Evolutionary conservation across 35 echinoderm and acorn worm species (phyloP).

Genomic region (Amphiura filiformis): DNA sequence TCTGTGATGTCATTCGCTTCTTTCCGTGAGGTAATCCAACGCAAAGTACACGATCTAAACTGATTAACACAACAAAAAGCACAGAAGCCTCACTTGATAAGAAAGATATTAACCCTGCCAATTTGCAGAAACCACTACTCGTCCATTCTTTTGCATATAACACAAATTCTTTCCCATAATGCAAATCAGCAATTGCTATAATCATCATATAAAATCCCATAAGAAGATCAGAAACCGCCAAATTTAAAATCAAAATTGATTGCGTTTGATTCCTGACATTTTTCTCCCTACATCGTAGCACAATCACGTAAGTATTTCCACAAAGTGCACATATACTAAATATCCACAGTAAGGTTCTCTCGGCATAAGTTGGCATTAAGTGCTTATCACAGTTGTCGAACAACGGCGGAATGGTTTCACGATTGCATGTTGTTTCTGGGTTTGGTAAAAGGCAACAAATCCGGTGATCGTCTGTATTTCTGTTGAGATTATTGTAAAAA

Average conservation of each 20-base stretch:
- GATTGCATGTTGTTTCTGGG: background rate
- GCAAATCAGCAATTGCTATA: slow-evolving; percentile 32
- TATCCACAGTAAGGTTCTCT: slow-evolving; percentile 24
- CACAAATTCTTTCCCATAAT: slow-evolving; percentile 17
- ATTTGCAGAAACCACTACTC: background rate
- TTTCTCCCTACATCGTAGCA: background rate
- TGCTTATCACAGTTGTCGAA: background rate
- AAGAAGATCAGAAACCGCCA: slow-evolving; percentile 20
- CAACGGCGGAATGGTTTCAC: background rate
- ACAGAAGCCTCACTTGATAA: slow-evolving; percentile 57
- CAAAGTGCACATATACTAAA: slow-evolving; percentile 25
- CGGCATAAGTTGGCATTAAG: background rate
- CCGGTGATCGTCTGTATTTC: background rate
- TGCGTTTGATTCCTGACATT: background rate
- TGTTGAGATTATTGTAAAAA: background rate
- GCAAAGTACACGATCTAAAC: slow-evolving; percentile 26
- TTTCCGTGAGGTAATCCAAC: slow-evolving; percentile 30
- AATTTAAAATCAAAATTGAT: background rate
- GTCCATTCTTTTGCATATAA: slow-evolving; percentile 19
- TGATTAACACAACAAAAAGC: slow-evolving; percentile 39
- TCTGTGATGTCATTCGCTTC: background rate
- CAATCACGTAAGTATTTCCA: slow-evolving; percentile 37
- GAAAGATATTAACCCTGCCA: slow-evolving; percentile 23
- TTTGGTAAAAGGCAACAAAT: background rate
- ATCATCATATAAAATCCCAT: slow-evolving; percentile 55